Conservation (phyloP, 37 sponge, comb jelly and placozoan genomes). For the Crambe crambe region DNA sequence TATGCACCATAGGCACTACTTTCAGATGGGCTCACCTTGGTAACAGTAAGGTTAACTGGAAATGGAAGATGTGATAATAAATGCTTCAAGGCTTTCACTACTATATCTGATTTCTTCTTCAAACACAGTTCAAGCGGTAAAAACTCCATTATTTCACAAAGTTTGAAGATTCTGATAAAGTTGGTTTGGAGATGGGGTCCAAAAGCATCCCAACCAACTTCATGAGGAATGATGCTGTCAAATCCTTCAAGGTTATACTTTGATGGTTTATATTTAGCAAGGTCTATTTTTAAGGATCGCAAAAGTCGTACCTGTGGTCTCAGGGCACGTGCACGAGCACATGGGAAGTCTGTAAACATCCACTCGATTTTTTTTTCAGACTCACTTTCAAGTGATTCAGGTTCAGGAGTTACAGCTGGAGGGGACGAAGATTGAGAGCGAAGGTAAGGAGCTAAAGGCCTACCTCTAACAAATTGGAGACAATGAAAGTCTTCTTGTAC, state of each 20-base stretch:
- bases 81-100: not conserved
- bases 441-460: not conserved
- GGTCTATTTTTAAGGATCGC: not conserved
- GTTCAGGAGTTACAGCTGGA: not conserved
- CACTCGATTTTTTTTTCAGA: not conserved
- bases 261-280: not conserved
- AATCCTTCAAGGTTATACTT: too few relatives aligned
- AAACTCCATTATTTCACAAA: not conserved
- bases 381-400: not conserved
- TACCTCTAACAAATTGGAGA: not conserved
- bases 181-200: not conserved
- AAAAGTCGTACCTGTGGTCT: conserved; percentile 27
- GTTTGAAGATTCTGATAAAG: not conserved
- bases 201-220: conserved; percentile 4
- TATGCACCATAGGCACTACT: not conserved
- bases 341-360: not conserved
- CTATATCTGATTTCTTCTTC: not conserved
- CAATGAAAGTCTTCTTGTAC: not conserved
- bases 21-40: not conserved
- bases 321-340: not conserved
- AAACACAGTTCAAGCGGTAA: conserved; percentile 8
- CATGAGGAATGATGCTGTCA: not conserved
- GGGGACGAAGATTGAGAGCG: not conserved
- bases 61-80: conserved; percentile 31
- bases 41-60: not conserved